Base-by-base conservation (phyloP, 2,888 invertebrate genomes). In the Ellobium chinense region DNA sequence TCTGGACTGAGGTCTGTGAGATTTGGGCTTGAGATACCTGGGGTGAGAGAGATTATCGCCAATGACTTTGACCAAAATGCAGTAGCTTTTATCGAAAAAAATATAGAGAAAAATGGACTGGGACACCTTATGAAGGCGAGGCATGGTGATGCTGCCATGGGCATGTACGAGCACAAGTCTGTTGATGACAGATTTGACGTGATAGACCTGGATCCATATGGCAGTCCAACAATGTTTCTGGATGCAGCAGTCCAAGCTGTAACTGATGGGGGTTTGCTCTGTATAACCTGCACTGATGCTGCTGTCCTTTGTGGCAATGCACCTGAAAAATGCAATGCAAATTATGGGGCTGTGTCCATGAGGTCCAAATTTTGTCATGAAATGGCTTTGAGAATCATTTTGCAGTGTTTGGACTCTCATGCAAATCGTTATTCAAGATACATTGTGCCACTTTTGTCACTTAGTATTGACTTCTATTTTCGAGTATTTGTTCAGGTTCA, bases 251-350 rank as follows among this genome's bases (percentile, higher is more conserved):
- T 93, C 1, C 92, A 92, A 84, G 88, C 92, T 9, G 88, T 93
- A 0, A 77, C 82, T 29, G 90, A 91, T 85, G 93, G 97, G 21
- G 99, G 99, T 0, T 91, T 99, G 36, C 93, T 99, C 39, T 95
- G 99, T 87, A 96, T 99, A 0, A 99, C 99, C 0, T 99, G 98
- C 36, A 99, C 99, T 0, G 99, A 99, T 92, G 97, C 98, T 97
- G 94, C 94, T 0, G 96, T 99, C 0, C 93, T 99, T 66, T 98
- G 98, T 80, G 99, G 99, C 0, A 99, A 98, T 93, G 95, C 96
- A 0, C 97, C 98, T 0, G 99, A 99, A 93, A 97, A 98, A 0
- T 99, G 99, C 92, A 95, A 96, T 88, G 95, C 95, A 12, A 99
- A 98, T 94, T 99, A 99, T 92, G 99, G 99, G 0, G 95, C 98